A percentile compares a stretch with the other conserved stretches of the same genome.
Evolutionary conservation across 2,888 invertebrate species (phyloP).

Genomic region (Hydriomena furcata): DNA sequence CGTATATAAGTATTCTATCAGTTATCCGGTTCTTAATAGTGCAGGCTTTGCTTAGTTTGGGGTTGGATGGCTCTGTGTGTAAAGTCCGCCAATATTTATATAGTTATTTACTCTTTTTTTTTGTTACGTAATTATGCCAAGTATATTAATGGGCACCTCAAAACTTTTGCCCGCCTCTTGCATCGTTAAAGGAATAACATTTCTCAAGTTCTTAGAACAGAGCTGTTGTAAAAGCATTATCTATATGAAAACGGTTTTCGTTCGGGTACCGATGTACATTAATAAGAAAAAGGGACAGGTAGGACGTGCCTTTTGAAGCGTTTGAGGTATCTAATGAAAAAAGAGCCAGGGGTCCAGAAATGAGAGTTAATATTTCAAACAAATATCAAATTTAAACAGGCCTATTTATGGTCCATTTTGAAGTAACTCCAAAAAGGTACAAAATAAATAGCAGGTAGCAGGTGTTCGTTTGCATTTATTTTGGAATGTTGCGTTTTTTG

Average conservation of each 20-base stretch:
- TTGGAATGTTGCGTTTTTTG: conserved; percentile 8
- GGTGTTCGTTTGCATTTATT: conserved; percentile 9
- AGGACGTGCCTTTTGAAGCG: conserved; percentile 31
- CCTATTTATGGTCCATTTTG: conserved; percentile 11
- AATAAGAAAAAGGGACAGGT: conserved; percentile 31
- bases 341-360: conserved; percentile 8
- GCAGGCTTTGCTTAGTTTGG: no score
- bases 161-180: neutral
- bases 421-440: neutral
- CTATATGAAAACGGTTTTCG: conserved; percentile 24
- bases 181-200: conserved; percentile 2
- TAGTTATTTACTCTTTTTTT: no score
- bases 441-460: conserved; percentile 21
- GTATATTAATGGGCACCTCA: no score
- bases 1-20: no score
- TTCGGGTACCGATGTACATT: conserved; percentile 30
- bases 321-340: conserved; percentile 32
- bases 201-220: conserved; percentile 1
- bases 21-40: no score
- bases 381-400: conserved; percentile 17
- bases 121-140: no score
- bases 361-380: conserved; percentile 12
- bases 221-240: conserved; percentile 12
- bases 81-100: no score
- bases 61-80: no score